Base-by-base conservation (phyloP, 2,888 invertebrate species). In the Atrina japonica region DNA sequence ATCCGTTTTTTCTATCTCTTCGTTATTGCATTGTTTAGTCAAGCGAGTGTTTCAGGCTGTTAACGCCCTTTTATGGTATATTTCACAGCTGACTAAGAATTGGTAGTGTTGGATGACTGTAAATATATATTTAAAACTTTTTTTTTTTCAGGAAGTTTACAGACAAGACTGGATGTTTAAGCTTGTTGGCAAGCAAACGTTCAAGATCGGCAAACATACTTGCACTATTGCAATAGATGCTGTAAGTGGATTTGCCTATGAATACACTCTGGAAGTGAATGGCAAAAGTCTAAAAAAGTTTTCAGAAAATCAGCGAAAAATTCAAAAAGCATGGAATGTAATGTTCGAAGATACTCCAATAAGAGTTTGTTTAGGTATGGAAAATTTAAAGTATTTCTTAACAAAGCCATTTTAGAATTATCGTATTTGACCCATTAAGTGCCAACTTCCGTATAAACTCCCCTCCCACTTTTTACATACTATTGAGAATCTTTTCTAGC, bases 101-200 rank as follows among this genome's bases (percentile, higher is more conserved):
- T n/a, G n/a, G n/a, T n/a, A n/a, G n/a, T n/a, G n/a, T n/a, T n/a
- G n/a, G n/a, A n/a, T n/a, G n/a, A n/a, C n/a, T n/a, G n/a, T n/a
- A n/a, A n/a, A n/a, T n/a, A n/a, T n/a, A n/a, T n/a, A n/a, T n/a
- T n/a, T n/a, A n/a, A n/a, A n/a, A n/a, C n/a, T n/a, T 16, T 18
- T 53, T 63, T 60, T 25, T 59, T 76, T 91, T 25, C 85, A 95
- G 95, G 95, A 95, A 90, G 92, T 95, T 3, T 80, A 94, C 14
- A 92, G 94, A 18, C 92, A 94, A 73, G 96, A 97, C 70, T 97
- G 96, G 96, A 96, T 97, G 96, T 97, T 97, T 89, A 95, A 96
- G 84, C 90, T 97, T 53, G 97, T 97, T 0, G 97, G 97, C 0
- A 94, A 94, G 80, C 96, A 97, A 90, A 91, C 93, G 9, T 96